phyloP scores from a whole-genome alignment of 2,797 vertebrate genomes.

The Peromyscus attwateri region DNA sequence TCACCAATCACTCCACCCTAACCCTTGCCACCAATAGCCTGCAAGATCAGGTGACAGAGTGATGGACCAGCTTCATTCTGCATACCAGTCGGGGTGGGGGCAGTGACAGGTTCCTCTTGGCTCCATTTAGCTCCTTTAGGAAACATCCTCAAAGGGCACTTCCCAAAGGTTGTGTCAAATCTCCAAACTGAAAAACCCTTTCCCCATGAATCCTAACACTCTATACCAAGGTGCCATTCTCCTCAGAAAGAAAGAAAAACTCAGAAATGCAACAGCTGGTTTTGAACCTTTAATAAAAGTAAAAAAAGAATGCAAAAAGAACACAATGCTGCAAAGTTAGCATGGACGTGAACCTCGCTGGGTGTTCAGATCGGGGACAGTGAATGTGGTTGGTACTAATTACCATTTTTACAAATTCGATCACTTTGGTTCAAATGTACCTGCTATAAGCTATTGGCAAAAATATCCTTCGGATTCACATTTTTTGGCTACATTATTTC shows the following conservation, averaged over 20 bases:
- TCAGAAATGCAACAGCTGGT: slow-evolving; percentile 75
- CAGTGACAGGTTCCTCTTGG: background rate
- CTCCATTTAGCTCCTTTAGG: background rate
- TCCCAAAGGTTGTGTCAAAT: background rate
- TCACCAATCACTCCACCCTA: background rate
- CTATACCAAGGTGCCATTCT: no score
- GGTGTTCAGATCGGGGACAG: slow-evolving; percentile 85
- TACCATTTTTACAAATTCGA: slow-evolving; percentile 83
- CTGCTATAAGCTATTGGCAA: slow-evolving; percentile 87
- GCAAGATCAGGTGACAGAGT: background rate
- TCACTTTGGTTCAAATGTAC: slow-evolving; percentile 88
- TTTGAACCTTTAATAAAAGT: slow-evolving; percentile 90
- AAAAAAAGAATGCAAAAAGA: slow-evolving; percentile 80
- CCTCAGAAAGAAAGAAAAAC: slow-evolving; percentile 17
- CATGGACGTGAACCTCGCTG: slow-evolving; percentile 83
- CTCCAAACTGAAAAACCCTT: background rate
- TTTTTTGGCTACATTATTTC: slow-evolving; percentile 84
- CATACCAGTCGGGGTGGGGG: background rate
- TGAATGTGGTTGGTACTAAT: slow-evolving; percentile 81
- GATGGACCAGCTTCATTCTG: background rate
- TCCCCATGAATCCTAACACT: background rate
- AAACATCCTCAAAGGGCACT: background rate
- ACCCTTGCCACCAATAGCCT: background rate
- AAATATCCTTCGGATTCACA: slow-evolving; percentile 82
- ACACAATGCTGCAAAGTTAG: slow-evolving; percentile 85